Conservation (phyloP, 2,888 invertebrate species). For the Drosophila mayaguana region DNA sequence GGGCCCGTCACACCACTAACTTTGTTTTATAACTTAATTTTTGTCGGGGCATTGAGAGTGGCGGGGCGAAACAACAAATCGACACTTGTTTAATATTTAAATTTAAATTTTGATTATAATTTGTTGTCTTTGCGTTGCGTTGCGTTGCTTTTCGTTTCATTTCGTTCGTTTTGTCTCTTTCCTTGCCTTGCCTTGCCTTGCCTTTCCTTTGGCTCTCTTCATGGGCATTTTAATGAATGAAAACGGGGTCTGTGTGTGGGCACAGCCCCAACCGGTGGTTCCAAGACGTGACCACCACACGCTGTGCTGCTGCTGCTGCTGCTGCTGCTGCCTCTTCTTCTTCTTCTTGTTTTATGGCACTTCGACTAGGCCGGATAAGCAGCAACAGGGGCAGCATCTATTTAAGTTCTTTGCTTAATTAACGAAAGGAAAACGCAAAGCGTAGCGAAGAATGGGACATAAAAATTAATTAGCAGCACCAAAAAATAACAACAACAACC, state of each 20-base stretch:
- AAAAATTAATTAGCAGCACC: slow-evolving; percentile 72
- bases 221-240: slow-evolving; percentile 64
- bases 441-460: slow-evolving; percentile 73
- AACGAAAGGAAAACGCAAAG: slow-evolving; percentile 66
- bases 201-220: slow-evolving; percentile 3
- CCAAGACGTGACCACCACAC: slow-evolving; percentile 59
- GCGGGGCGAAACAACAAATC: slow-evolving; percentile 47
- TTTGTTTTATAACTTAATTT: slow-evolving; percentile 77
- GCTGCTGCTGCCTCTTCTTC: not conserved
- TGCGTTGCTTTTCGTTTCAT: not conserved
- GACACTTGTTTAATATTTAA: slow-evolving; percentile 77
- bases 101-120: slow-evolving; percentile 58
- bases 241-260: slow-evolving; percentile 66
- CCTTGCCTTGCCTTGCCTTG: not conserved
- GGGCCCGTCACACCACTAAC: slow-evolving; percentile 62
- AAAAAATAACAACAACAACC: slow-evolving; percentile 20
- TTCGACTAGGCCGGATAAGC: slow-evolving; percentile 49
- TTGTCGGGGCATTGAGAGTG: slow-evolving; percentile 5
- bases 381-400: slow-evolving; percentile 48
- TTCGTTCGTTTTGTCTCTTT: not conserved
- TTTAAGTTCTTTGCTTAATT: slow-evolving; percentile 76
- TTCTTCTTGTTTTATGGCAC: slow-evolving; percentile 5
- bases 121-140: slow-evolving; percentile 20
- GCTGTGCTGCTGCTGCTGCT: slow-evolving; percentile 41
- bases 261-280: slow-evolving; percentile 30